Evolutionary conservation across 35 echinoderm and acorn worm genomes (phyloP).

Genomic region (Nesometra sesokonis): DNA sequence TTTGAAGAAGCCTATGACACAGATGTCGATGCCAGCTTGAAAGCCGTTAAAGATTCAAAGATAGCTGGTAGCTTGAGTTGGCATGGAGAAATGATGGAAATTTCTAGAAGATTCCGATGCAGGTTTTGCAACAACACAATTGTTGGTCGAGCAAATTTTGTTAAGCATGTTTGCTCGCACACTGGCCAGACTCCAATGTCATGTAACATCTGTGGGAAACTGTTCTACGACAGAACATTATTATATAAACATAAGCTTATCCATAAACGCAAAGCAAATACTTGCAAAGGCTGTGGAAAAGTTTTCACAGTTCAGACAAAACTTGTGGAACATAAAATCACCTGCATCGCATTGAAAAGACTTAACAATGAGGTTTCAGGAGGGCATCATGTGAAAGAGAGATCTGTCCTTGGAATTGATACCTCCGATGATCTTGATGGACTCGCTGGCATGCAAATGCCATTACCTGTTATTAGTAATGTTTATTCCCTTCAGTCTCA

Average conservation of each 20-base stretch:
- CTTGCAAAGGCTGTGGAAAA: neutral
- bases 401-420: neutral
- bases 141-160: neutral
- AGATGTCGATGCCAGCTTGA: neutral
- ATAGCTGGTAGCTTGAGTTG: neutral
- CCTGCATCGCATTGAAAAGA: neutral
- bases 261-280: neutral
- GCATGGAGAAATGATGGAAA: neutral
- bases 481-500: neutral
- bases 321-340: neutral
- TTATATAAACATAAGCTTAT: neutral
- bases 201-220: neutral
- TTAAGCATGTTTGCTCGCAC: neutral
- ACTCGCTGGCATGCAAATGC: neutral
- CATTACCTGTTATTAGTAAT: neutral
- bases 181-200: neutral
- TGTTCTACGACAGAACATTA: neutral
- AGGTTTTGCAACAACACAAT: neutral
- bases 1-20: neutral
- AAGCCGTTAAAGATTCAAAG: neutral
- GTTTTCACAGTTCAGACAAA: neutral
- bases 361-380: neutral
- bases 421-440: neutral
- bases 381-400: neutral
- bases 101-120: neutral